Base-by-base conservation (phyloP, 2,888 invertebrate genomes). In the Dryadula phaetusa region DNA sequence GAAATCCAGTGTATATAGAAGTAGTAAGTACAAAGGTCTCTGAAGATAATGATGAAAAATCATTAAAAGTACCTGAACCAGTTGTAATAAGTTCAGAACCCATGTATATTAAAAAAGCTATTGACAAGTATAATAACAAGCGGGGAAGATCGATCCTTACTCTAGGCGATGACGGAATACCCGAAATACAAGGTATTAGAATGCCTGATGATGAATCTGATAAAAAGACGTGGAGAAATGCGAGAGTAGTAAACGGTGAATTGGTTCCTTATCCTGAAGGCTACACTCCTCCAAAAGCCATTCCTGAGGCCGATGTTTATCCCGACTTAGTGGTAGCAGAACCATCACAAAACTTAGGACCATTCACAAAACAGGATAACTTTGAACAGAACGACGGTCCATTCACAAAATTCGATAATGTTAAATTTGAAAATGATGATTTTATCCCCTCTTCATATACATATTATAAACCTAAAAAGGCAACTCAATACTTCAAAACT, bases 201-300 rank as follows among this genome's bases (percentile, higher is more conserved):
- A 95, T 97, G 46, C 97, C 97, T 0, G 98, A 98, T 79, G 96
- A 97, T 74, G 96, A 96, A 65, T 95, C 95, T 58, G 97, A 97
- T 78, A 95, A 95, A 73, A 96, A 96, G 81, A 96, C 95, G 0
- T 98, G 97, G 97, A 93, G 98, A 64, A 98, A 98, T 84, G 98
- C 97, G 0, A 93, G 97, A 72, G 97, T 98, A 14, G 96, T 98
- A 53, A 97, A 98, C 79, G 96, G 97, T 64, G 95, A 96, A 82
- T 86, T 98, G 60, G 93, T 96, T 53, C 96, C 96, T 18, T 96
- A 96, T 76, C 95, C 95, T 56, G 94, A 95, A 77, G 95, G 94
- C 6, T 95, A 95, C 73, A 93, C 94, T 70, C 95, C 95, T 58
- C 94, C 95, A 1, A 94, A 94, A 72, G 94, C 94, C 54, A 91